A percentile compares a stretch with the other conserved stretches of the same genome.
These are phyloP conservation scores for Australoheros facetus DNA, from an alignment of 2,797 vertebrate genomes.

Conservation along the genomic window DNA sequence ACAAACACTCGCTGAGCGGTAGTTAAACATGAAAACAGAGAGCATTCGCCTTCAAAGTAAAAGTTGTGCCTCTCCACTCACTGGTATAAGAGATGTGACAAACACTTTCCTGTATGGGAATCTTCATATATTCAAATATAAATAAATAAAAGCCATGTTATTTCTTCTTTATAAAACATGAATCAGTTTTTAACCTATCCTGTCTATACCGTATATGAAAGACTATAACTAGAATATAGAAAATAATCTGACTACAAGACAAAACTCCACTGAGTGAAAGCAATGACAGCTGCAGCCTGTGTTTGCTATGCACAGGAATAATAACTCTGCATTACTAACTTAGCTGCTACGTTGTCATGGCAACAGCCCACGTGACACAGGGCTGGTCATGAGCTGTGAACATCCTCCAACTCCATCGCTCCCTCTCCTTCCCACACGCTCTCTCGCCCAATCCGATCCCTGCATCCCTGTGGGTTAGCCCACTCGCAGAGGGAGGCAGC, in stretches of 20 bases:
- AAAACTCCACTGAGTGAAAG: slow-evolving; percentile 4
- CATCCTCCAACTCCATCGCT: slow-evolving; percentile 54
- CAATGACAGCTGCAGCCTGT: slow-evolving; percentile 6
- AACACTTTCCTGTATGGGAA: too few relatives aligned
- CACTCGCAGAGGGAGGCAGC: slow-evolving; percentile 56
- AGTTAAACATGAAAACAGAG: neutral
- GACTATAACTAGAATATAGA: neutral
- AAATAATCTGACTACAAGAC: slow-evolving; percentile 4
- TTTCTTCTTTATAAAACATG: neutral
- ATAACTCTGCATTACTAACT: slow-evolving; percentile 63
- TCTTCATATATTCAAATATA: too few relatives aligned
- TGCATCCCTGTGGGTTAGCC: slow-evolving; percentile 51
- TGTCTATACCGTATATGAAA: neutral
- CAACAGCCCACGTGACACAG: slow-evolving; percentile 71
- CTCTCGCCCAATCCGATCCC: slow-evolving; percentile 56
- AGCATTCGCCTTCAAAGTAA: neutral
- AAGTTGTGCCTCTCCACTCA: neutral
- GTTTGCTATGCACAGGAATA: slow-evolving; percentile 23
- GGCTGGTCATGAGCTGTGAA: slow-evolving; percentile 61
- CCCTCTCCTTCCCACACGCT: slow-evolving; percentile 50
- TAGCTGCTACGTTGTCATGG: slow-evolving; percentile 68
- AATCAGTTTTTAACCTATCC: neutral
- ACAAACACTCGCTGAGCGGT: neutral
- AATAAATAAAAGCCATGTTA: neutral
- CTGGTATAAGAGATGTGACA: neutral